Conservation (phyloP, 2,888 invertebrate species). For the Cerceris ruficornis region DNA sequence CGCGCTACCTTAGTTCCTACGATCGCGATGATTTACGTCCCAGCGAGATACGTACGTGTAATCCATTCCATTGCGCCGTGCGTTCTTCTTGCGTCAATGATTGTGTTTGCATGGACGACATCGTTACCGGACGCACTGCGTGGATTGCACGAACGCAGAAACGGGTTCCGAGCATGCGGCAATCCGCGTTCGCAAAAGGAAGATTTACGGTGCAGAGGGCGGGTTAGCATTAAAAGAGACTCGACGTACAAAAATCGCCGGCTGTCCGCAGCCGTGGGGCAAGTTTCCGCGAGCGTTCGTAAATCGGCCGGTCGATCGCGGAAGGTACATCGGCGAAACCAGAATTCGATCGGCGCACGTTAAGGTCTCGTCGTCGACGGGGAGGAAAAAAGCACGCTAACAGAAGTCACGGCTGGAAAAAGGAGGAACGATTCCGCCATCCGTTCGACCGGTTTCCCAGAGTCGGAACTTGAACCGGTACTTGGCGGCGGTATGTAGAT, state of each 20-base stretch:
- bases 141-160: constrained; percentile 43
- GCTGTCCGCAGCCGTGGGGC: constrained; percentile 23
- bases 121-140: constrained; percentile 46
- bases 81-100: constrained; percentile 63
- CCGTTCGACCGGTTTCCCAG: constrained; percentile 55
- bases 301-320: constrained; percentile 18
- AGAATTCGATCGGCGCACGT: constrained; percentile 47
- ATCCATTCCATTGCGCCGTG: constrained; percentile 55
- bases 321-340: constrained; percentile 24
- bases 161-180: constrained; percentile 35
- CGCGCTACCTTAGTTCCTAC: constrained; percentile 20
- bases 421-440: constrained; percentile 20
- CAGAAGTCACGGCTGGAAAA: neutral
- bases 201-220: constrained; percentile 40
- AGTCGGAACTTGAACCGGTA: constrained; percentile 56
- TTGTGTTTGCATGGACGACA: constrained; percentile 58
- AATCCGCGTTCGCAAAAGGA: constrained; percentile 40
- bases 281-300: constrained; percentile 36
- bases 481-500: constrained; percentile 54
- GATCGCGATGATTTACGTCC: constrained; percentile 52
- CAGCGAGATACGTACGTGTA: constrained; percentile 45
- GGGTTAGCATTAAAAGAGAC: constrained; percentile 41
- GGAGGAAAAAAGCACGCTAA: constrained; percentile 4
- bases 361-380: constrained; percentile 16
- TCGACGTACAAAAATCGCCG: constrained; percentile 36